These are phyloP conservation scores for Fregetta grallaria DNA, from an alignment of 2,113 vertebrate genomes.

Conservation along the genomic window DNA sequence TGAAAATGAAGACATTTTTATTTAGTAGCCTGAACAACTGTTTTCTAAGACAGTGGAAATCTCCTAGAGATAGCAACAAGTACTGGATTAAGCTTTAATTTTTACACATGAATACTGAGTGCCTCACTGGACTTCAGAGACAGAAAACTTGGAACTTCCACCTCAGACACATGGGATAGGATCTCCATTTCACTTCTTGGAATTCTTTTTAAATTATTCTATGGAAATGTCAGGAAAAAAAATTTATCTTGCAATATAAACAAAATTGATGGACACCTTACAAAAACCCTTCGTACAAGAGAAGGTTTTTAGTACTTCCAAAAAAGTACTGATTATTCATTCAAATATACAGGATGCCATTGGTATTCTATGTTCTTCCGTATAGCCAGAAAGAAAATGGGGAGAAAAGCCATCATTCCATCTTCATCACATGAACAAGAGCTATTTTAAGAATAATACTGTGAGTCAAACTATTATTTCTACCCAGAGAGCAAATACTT, in stretches of 20 bases:
- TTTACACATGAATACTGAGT: background rate
- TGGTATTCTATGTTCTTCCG: background rate
- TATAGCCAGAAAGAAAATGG: background rate
- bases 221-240: background rate
- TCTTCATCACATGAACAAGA: background rate
- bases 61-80: background rate
- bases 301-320: background rate
- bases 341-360: background rate
- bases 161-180: background rate
- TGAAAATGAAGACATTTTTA: background rate
- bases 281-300: background rate
- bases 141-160: background rate
- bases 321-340: background rate
- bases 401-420: background rate
- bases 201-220: background rate
- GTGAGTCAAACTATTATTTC: background rate
- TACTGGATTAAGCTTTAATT: background rate
- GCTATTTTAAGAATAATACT: background rate
- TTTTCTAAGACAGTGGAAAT: background rate
- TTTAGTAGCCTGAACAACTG: background rate
- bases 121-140: background rate
- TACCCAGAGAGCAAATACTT: background rate
- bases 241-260: background rate
- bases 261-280: background rate
- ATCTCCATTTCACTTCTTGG: background rate